Evolutionary conservation across 2,113 vertebrate genomes (phyloP), one percentile per base, ranked within the genome.

Genomic region (Enhydra lutris): DNA sequence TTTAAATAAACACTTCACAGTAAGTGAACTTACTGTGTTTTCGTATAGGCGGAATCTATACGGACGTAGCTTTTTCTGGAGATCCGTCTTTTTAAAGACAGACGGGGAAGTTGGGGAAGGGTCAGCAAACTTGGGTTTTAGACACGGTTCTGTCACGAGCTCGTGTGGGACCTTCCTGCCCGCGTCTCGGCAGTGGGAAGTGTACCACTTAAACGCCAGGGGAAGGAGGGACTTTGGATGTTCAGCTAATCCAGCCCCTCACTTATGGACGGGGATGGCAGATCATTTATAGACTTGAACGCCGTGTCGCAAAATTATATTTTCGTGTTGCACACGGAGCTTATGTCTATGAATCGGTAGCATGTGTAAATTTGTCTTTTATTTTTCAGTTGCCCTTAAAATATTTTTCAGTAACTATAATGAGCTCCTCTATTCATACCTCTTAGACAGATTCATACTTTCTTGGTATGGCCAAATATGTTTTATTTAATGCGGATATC

Each of bases 401-500:
- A 47, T 79, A 29, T 97, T 98, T 98, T 96, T 74, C 91, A 73
- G 31, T 96, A 96, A 96, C 98, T 97, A 95, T 84, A 92, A 65
- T 95, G 89, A 98, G 82, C 23, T 98, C 80, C 42, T 55, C 93
- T 98, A 94, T 95, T 97, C n/a, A 57, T 98, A 94, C 69, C 63
- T 98, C 98, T 84, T 95, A 95, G 84, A 90, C 45, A 96, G 92
- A 97, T 95, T 98, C 78, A 90, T 98, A 96, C 97, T 98, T 96
- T 92, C 78, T 87, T 96, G 79, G 98, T 96, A 91, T 87, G 96
- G 97, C 97, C 97, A 97, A 97, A 73, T 86, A 84, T 94, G 95
- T 97, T 98, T 97, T 97, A 96, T 92, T 98, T 98, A 97, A 98
- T 80, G 85, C 94, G 96, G 97, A 96, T 97, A 96, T 98, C 90